phyloP scores from a whole-genome alignment of 2,888 invertebrate genomes.

The Xylocampa areola region DNA sequence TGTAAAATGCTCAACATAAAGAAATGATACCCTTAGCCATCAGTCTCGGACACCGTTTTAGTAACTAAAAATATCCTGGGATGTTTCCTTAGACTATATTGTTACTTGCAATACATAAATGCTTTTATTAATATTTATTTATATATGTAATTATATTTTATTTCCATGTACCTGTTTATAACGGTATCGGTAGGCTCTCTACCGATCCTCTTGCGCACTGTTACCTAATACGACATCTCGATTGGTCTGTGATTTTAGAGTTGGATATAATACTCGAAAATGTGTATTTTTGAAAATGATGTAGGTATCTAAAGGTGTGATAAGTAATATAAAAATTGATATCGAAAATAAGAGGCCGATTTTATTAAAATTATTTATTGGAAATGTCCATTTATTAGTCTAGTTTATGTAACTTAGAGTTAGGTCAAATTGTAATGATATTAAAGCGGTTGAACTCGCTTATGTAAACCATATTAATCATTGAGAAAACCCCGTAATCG shows the following conservation, averaged over 20 bases:
- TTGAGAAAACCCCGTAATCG: constrained; percentile 48
- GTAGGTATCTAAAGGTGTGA: constrained; percentile 54
- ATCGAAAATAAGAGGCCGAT: constrained; percentile 53
- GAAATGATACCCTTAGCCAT: neutral
- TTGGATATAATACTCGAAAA: constrained; percentile 65
- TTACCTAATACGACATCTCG: constrained; percentile 51
- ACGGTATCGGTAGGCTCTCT: constrained; percentile 19
- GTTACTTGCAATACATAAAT: constrained; percentile 2
- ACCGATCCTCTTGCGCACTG: constrained; percentile 40
- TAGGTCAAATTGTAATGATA: constrained; percentile 46
- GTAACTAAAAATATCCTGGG: neutral
- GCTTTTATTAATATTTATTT: neutral
- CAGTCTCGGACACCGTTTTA: too few relatives aligned
- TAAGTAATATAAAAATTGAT: constrained; percentile 48
- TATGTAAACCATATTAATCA: constrained; percentile 38
- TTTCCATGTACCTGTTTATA: constrained; percentile 54
- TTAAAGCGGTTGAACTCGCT: constrained; percentile 31
- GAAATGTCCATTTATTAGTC: constrained; percentile 55
- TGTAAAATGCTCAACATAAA: neutral
- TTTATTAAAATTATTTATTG: constrained; percentile 62
- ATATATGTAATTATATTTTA: constrained; percentile 40
- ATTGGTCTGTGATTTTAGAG: constrained; percentile 63
- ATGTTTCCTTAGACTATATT: constrained; percentile 13
- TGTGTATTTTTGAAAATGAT: constrained; percentile 70
- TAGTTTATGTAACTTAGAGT: constrained; percentile 54